phyloP scores from a whole-genome alignment of 2,888 invertebrate species.

The Salticus scenicus region DNA sequence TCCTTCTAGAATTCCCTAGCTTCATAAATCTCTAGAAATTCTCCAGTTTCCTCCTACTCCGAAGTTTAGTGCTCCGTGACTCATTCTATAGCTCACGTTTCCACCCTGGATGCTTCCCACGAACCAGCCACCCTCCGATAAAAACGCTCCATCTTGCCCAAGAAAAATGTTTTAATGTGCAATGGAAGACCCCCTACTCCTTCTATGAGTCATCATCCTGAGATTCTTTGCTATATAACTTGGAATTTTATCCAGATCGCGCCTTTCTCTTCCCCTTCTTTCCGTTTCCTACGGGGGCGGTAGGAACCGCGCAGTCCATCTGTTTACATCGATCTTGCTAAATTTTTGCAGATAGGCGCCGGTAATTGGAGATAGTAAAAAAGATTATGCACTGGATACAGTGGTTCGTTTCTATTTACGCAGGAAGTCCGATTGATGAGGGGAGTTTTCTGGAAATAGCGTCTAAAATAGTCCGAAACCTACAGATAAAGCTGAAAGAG shows the following conservation, averaged over 20 bases:
- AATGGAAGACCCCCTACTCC: not conserved
- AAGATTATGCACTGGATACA: too few relatives aligned
- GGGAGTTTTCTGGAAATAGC: not conserved
- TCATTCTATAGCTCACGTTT: slow-evolving; percentile 33
- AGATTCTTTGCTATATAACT: slow-evolving; percentile 11
- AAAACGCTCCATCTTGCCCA: not conserved
- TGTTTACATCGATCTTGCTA: not conserved
- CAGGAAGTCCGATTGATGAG: too few relatives aligned
- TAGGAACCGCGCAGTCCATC: not conserved
- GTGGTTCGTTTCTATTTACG: too few relatives aligned
- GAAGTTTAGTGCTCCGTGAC: slow-evolving; percentile 15
- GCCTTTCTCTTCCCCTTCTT: not conserved
- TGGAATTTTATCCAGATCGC: slow-evolving; percentile 22
- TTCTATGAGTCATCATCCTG: slow-evolving; percentile 8
- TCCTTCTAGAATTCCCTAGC: too few relatives aligned
- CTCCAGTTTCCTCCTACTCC: too few relatives aligned
- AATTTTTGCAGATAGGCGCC: not conserved
- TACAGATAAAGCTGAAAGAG: too few relatives aligned
- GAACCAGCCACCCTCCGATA: slow-evolving; percentile 16
- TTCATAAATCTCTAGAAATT: too few relatives aligned
- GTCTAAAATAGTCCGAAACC: too few relatives aligned
- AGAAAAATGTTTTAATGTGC: not conserved
- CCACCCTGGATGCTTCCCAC: slow-evolving; percentile 6
- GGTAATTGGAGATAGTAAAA: not conserved
- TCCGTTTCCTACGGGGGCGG: slow-evolving; percentile 10